Base-by-base conservation (phyloP, 1,140 invertebrate genomes). In the Ips nitidus region DNA sequence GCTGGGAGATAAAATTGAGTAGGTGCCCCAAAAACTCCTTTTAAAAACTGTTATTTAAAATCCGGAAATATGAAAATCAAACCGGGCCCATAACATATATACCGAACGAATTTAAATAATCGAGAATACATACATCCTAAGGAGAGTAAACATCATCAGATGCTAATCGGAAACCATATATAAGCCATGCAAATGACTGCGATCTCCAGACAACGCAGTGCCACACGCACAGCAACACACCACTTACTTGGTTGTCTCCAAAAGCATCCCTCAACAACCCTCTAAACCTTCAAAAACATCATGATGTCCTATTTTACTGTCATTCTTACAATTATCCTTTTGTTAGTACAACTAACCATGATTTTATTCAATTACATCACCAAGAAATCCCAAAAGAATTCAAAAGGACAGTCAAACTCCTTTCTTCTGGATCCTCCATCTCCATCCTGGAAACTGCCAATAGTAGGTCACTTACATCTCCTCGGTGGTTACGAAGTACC, bases 401-500 rank as follows among this genome's bases (percentile, higher is more conserved):
- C n/a, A 55, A 6, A 38, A 36, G 52, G n/a, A 36, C 6, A 36
- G 7, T 36, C 8, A 37, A 8, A 6, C 22, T 3, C 40, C 6
- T 22, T 50, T 22, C 45, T 3, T 22, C 45, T 6, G 6, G 45
- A 50, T 1, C 52, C 52, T 2, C 52, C 52, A 55, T 55, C 52
- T 5, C 52, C 52, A 55, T 88, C 88, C 0, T 81, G 77, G 66
- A 81, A 84, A 2, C 83, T 84, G 78, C 88, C 88, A 2, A 78
- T 89, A 57, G 78, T 89, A 7, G 88, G 89, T 4, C 84, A 84
- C 22, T 79, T 90, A 4, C 84, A 86, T 60, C 80, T 86, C 37
- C 78, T 90, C 69, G 85, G 81, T 4, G 83, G 84, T 37, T 87
- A 88, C 73, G 81, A 85, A 36, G 84, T 89, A 3, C 87, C 87